Conservation (phyloP, 1,140 invertebrate species). For the Drosophila kikkawai region DNA sequence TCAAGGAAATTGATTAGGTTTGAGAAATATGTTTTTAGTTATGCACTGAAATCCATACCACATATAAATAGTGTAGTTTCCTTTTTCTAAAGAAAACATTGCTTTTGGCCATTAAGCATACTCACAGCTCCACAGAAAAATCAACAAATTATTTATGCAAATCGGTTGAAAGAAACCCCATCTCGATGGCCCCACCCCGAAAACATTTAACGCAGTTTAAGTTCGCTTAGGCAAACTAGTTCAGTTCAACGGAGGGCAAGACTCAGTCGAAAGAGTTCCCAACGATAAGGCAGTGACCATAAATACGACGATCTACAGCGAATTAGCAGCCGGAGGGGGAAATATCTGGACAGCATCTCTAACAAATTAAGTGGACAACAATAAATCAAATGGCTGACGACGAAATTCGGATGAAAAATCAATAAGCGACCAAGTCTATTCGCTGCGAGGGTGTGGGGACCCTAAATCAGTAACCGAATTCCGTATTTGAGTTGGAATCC, state of each 20-base stretch:
- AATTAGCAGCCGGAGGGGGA: conserved; percentile 54
- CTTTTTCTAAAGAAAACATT: background rate
- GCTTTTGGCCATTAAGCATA: conserved; percentile 10
- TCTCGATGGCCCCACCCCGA: conserved; percentile 36
- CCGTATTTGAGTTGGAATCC: conserved; percentile 18
- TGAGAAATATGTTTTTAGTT: background rate
- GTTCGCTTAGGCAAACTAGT: conserved; percentile 49
- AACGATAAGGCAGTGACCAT: conserved; percentile 45
- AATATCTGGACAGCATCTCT: conserved; percentile 76
- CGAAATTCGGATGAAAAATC: conserved; percentile 83
- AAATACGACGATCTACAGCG: conserved; percentile 55
- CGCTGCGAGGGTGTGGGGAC: conserved; percentile 29
- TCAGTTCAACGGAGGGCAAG: conserved; percentile 42
- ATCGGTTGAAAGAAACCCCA: conserved; percentile 34
- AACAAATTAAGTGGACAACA: conserved; percentile 81
- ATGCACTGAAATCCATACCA: background rate
- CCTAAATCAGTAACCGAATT: conserved; percentile 50
- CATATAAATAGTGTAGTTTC: background rate
- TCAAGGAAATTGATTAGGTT: background rate
- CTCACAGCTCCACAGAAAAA: conserved; percentile 11
- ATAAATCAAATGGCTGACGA: conserved; percentile 78
- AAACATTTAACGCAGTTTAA: conserved; percentile 58
- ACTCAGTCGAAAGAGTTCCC: conserved; percentile 24
- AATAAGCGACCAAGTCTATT: conserved; percentile 78
- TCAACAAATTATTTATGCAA: conserved; percentile 56